phyloP scores from a whole-genome alignment of 2,797 vertebrate genomes.

The Bradypodion ventrale region DNA sequence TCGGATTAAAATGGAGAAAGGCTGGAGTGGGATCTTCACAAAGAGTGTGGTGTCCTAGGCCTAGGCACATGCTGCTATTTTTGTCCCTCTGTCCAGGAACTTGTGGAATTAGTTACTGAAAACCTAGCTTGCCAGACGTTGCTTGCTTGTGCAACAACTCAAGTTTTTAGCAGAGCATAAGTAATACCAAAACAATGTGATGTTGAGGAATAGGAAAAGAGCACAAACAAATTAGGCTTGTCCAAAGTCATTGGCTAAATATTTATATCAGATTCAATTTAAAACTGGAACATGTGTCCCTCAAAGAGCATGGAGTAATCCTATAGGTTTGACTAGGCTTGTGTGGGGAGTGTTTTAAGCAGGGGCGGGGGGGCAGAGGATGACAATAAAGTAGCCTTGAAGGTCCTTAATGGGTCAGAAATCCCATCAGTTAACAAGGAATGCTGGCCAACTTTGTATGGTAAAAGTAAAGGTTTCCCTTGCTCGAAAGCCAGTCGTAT shows the following conservation, averaged over 20 bases:
- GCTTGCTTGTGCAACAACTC: slow-evolving; percentile 62
- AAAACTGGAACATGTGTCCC: slow-evolving; percentile 48
- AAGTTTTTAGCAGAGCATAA: slow-evolving; percentile 52
- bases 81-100: slow-evolving; percentile 60
- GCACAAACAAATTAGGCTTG: slow-evolving; percentile 66
- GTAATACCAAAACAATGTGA: slow-evolving; percentile 63
- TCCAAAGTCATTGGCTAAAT: slow-evolving; percentile 67
- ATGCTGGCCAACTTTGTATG: slow-evolving; percentile 24
- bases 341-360: slow-evolving; percentile 12
- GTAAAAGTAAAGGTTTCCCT: too few species aligned
- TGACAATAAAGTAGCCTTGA: slow-evolving; percentile 32
- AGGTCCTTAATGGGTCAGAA: slow-evolving; percentile 12
- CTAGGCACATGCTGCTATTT: slow-evolving; percentile 56
- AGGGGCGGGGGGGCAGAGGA: background rate
- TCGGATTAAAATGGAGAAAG: background rate
- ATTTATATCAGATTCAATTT: slow-evolving; percentile 66
- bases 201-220: slow-evolving; percentile 50
- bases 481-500: too few species aligned
- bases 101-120: slow-evolving; percentile 66
- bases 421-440: slow-evolving; percentile 20
- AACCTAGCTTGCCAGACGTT: slow-evolving; percentile 62
- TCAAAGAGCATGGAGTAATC: slow-evolving; percentile 42
- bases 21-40: background rate
- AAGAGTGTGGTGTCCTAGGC: slow-evolving; percentile 35
- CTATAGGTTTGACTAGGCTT: slow-evolving; percentile 44